Evolutionary conservation across 2,113 vertebrate species (phyloP), one percentile per base, ranked within the genome.

Genomic region (Syngnathoides biaculeatus): DNA sequence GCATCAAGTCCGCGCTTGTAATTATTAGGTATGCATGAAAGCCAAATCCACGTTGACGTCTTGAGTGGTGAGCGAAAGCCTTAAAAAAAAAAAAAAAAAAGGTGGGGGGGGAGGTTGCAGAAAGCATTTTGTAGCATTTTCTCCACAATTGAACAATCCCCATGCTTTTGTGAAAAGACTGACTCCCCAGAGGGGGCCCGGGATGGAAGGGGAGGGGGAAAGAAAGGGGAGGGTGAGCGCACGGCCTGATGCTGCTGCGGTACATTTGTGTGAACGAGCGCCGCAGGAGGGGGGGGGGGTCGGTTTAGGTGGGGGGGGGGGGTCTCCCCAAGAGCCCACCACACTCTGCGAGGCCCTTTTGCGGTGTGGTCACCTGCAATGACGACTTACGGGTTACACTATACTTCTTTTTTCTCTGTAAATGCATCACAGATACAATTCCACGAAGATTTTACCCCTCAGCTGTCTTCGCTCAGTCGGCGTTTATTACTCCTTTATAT

Each of bases 41-140:
- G 75, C 87, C 84, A 88, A 90, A 92, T 92, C 83, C 85, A 85
- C 73, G 61, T 71, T 88, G 87, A 90, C 87, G 88, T 89, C 77
- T 89, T 83, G 86, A 88, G 84, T 53, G 82, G 84, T 53, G 82
- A 84, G 86, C 77, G 83, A 82, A 83, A 73, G 80, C 77, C 67
- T 68, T 58, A 71, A 74, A 77, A 80, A 73, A 65, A 77, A 80
- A 73, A 65, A 58, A 60, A 75, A 78, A 80, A 35, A 35, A 35
- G 30, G 30, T 2, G 30, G 2, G 30, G 30, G 78, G 66, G 67
- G n/a, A n/a, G n/a, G n/a, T n/a, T n/a, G 76, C 79, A 87, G 77
- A 86, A 83, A 84, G 80, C 88, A 81, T 89, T 91, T 91, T 89
- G 88, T 88, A 87, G 55, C 82, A 89, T 91, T 90, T 88, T 91